Base-by-base conservation (phyloP, 2,888 invertebrate genomes). In the Ochlodes sylvanus region DNA sequence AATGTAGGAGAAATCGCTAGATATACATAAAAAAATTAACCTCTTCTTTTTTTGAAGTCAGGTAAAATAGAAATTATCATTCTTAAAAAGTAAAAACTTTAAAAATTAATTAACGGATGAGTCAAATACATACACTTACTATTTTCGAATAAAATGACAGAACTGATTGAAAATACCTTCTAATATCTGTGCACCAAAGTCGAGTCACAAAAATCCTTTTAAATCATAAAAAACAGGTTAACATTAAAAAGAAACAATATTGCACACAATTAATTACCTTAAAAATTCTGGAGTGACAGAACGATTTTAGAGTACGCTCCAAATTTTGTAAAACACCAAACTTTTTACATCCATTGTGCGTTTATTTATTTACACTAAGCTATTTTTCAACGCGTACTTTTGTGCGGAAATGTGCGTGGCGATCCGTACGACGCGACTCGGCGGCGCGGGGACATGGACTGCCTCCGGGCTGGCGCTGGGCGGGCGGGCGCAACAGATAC, bases 401-500 rank as follows among this genome's bases (percentile, higher is more conserved):
- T 76, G 79, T 81, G 84, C 84, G 83, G 81, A 81, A 83, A 82
- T 81, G 78, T 81, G 72, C 79, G 78, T 69, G 77, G 71, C 70
- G 74, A 75, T 78, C 74, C 73, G 73, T 71, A 70, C 78, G 74
- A 75, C 69, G 75, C 70, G 68, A 68, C 69, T 63, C 68, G 70
- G 64, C 74, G 76, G 70, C 76, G 77, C 78, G 75, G 77, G 75
- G 77, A 71, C 75, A 75, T 76, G 70, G 72, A 79, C 78, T 79
- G 78, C 73, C 77, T 74, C 76, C 72, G 72, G 77, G 72, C 76
- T 76, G 77, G 72, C 76, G 71, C 76, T 76, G 77, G 79, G 78
- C 79, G 77, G 72, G 70, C 85, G 84, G 83, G 87, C 90, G 92
- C 92, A 92, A 92, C 92, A 92, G 92, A 90, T 90, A 90, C 88